phyloP scores from a whole-genome alignment of 35 echinoderm and acorn worm species.

The Apostichopus californicus region DNA sequence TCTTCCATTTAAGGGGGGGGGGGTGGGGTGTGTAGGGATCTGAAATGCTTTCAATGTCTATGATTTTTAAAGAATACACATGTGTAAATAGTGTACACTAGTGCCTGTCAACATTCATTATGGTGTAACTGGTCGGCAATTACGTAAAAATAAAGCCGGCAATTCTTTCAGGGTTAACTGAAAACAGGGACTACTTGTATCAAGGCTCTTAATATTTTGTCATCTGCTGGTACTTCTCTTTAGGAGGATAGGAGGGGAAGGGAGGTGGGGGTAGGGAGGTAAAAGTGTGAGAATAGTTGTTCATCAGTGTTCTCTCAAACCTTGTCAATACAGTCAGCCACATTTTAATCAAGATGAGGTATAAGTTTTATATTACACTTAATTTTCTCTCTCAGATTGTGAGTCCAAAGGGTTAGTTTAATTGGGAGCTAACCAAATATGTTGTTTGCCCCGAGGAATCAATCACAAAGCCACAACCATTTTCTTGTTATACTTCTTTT shows the following conservation, averaged over 20 bases:
- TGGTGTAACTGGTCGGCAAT: background rate
- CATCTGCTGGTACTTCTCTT: background rate
- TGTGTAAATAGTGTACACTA: background rate
- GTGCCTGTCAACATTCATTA: background rate
- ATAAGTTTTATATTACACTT: too few relatives aligned
- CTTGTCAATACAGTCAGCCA: too few relatives aligned
- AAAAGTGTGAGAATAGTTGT: background rate
- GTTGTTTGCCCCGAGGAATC: too few relatives aligned
- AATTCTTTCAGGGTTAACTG: background rate
- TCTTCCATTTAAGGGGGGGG: too few relatives aligned
- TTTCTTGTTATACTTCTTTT: too few relatives aligned
- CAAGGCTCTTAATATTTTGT: background rate
- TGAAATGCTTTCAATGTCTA: background rate
- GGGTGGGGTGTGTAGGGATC: too few relatives aligned
- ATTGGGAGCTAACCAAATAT: too few relatives aligned
- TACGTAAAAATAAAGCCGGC: background rate
- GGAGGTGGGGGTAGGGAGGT: background rate
- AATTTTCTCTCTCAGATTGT: too few relatives aligned
- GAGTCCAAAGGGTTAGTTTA: too few relatives aligned
- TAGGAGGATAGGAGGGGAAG: background rate
- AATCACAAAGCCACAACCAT: too few relatives aligned
- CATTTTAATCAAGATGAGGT: too few relatives aligned
- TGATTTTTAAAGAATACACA: background rate
- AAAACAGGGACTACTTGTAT: background rate
- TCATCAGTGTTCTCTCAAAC: background rate